phyloP scores from a whole-genome alignment of 2,797 vertebrate species.

The Lutjanus argentimaculatus region DNA sequence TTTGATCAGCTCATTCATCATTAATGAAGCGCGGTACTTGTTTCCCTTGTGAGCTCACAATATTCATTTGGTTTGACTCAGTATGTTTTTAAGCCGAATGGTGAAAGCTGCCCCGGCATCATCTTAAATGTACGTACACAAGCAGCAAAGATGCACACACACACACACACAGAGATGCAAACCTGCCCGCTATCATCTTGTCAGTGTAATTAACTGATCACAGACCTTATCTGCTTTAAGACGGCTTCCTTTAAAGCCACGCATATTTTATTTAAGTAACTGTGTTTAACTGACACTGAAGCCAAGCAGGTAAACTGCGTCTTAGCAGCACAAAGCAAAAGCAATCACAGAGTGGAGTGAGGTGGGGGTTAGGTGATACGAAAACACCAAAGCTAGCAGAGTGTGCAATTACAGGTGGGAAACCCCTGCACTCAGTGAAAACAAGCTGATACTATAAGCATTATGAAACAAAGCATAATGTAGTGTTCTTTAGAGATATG shows the following conservation, averaged over 20 bases:
- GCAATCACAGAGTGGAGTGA: constrained; percentile 25
- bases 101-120: background rate
- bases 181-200: constrained; percentile 1
- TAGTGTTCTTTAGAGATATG: constrained; percentile 9
- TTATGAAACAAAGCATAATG: constrained; percentile 22
- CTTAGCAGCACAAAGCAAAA: constrained; percentile 52
- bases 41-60: constrained; percentile 5
- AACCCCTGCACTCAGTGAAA: constrained; percentile 7
- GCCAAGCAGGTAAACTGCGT: constrained; percentile 42
- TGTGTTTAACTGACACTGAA: constrained; percentile 22
- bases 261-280: constrained; percentile 2
- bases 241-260: constrained; percentile 21
- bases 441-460: constrained; percentile 10
- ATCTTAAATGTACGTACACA: constrained; percentile 10
- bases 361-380: constrained; percentile 18
- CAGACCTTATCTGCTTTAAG: constrained; percentile 18
- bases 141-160: background rate
- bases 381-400: constrained; percentile 40
- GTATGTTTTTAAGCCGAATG: constrained; percentile 1
- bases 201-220: constrained; percentile 9
- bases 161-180: background rate
- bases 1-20: constrained; percentile 19
- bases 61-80: constrained; percentile 4
- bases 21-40: background rate
- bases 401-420: constrained; percentile 7